Evolutionary conservation across 2,888 invertebrate species (phyloP), one percentile per base, ranked within the genome.

Genomic region (Synanthedon andrenaeformis): DNA sequence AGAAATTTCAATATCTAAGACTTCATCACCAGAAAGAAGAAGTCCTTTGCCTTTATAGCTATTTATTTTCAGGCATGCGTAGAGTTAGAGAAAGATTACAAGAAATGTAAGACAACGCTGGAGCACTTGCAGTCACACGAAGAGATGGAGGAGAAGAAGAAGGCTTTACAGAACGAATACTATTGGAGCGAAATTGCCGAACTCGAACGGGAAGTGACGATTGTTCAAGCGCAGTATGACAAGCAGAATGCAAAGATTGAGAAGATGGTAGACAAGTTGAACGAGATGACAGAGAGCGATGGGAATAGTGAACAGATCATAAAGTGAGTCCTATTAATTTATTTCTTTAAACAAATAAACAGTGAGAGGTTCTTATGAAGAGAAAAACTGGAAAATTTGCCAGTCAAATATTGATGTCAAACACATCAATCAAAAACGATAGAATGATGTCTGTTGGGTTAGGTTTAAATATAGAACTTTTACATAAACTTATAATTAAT

Each of bases 41-140:
- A 35, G 8, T 10, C 35, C 35, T 8, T 35, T 10, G 3, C 35
- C 10, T 8, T 8, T 45, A 2, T 45, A 12, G 6, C 2, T 10
- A 12, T 13, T 49, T 49, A 23, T 51, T 53, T 61, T 12, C 58
- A 88, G 87, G 79, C 80, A 1, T 79, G 74, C 62, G 54, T 61
- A 56, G 79, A 78, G 28, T 61, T 83, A 11, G 82, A 89, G 59
- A 80, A 81, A 57, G 88, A 89, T 56, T 81, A 89, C 35, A 72
- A 88, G 42, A 85, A 89, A 51, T 83, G 91, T 72, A 86, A 90
- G 58, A 75, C 80, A 1, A 89, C 89, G 56, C 81, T 90, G 60
- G 88, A 89, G 45, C 83, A 88, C 52, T 69, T 91, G 45, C 82
- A 89, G 57, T 89, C 90, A 0, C 76, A 90, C 0, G 89, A 89